Conservation (phyloP, 1,140 invertebrate species). For the Hormaphis cornu region DNA sequence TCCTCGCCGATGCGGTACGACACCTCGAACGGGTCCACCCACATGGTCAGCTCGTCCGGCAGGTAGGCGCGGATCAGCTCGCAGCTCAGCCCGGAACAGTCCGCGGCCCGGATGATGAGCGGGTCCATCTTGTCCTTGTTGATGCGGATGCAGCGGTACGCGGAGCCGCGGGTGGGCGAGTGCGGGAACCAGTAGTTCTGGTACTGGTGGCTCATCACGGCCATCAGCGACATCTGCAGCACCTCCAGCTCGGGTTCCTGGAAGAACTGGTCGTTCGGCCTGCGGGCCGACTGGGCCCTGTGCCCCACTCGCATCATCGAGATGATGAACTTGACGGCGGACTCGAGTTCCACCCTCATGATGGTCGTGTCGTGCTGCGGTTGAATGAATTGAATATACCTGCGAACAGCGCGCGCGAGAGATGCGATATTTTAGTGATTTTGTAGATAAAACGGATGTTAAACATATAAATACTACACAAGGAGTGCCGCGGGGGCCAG, state of each 20-base stretch:
- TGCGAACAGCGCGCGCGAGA: no score
- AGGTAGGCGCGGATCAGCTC: conserved; percentile 86
- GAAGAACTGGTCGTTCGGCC: not conserved
- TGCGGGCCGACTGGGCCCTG: not conserved
- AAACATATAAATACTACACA: no score
- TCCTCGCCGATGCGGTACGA: conserved; percentile 88
- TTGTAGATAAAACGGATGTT: no score
- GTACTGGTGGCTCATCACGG: conserved; percentile 91
- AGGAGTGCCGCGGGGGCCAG: no score
- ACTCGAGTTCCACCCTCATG: conserved; percentile 8
- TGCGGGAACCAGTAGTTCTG: conserved; percentile 96
- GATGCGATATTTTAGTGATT: no score
- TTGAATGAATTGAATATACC: no score
- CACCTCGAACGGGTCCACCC: conserved; percentile 97
- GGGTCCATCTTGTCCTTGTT: conserved; percentile 66
- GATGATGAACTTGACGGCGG: conserved; percentile 11
- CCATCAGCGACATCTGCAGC: conserved; percentile 54
- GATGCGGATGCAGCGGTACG: conserved; percentile 87
- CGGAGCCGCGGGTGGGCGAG: conserved; percentile 88
- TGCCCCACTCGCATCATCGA: conserved; percentile 11
- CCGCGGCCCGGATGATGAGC: conserved; percentile 76
- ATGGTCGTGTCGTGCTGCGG: no score
- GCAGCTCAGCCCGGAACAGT: conserved; percentile 82
- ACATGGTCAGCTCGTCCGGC: conserved; percentile 84
- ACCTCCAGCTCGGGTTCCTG: conserved; percentile 9